These are phyloP conservation scores for Pelosia muscerda DNA, from an alignment of 2,888 invertebrate species.

Conservation along the genomic window DNA sequence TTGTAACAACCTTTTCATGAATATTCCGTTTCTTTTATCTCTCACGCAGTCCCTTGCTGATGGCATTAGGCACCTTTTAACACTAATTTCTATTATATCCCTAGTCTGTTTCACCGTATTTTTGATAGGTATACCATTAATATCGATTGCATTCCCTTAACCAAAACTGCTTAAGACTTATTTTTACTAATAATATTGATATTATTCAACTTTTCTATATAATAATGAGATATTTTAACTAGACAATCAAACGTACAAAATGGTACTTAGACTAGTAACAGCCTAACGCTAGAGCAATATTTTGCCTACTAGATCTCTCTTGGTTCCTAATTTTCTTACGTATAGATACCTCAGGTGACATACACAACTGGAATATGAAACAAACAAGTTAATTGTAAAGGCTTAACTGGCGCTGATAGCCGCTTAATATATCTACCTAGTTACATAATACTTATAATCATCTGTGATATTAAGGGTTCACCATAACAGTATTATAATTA, in stretches of 20 bases:
- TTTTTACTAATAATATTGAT: background rate
- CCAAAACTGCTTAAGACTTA: background rate
- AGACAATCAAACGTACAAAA: too few species aligned
- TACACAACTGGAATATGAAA: too few species aligned
- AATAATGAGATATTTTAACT: too few species aligned
- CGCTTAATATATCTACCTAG: background rate
- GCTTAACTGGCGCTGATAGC: background rate
- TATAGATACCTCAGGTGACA: too few species aligned
- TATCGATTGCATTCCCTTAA: slow-evolving; percentile 6
- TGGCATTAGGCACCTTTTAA: slow-evolving; percentile 21
- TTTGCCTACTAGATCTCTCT: too few species aligned
- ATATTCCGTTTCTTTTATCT: slow-evolving; percentile 21
- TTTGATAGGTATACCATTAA: background rate
- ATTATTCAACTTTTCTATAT: background rate
- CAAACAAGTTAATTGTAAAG: too few species aligned
- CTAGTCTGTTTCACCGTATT: slow-evolving; percentile 13
- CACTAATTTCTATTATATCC: slow-evolving; percentile 22
- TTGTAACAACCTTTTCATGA: slow-evolving; percentile 10
- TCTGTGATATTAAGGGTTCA: background rate
- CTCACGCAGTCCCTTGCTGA: slow-evolving; percentile 8
- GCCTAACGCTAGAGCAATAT: too few species aligned
- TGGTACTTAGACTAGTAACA: too few species aligned
- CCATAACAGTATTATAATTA: background rate
- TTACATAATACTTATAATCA: too few species aligned
- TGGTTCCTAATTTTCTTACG: too few species aligned